Percentiles rank a stretch among this genome's conserved stretches.
Conservation (phyloP, 2,113 vertebrate species). For the Lontra canadensis region DNA sequence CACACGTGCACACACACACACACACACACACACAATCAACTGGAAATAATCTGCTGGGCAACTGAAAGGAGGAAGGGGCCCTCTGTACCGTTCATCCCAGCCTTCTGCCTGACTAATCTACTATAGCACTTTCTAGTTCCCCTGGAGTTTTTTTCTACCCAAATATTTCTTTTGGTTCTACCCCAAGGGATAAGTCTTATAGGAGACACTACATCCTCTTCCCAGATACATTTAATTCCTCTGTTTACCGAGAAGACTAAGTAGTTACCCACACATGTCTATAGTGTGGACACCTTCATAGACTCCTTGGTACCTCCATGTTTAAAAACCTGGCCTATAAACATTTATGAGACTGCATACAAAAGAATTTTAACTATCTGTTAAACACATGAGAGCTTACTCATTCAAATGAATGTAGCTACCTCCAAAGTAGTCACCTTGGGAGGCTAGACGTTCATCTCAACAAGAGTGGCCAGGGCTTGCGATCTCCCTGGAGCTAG, state of each 20-base stretch:
- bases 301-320: neutral
- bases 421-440: slow-evolving; percentile 24
- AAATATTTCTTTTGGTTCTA: slow-evolving; percentile 47
- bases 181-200: slow-evolving; percentile 1
- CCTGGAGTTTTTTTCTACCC: neutral
- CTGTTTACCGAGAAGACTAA: slow-evolving; percentile 4
- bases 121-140: slow-evolving; percentile 12
- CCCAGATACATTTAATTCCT: slow-evolving; percentile 42
- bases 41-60: slow-evolving; percentile 37
- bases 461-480: neutral
- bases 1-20: neutral
- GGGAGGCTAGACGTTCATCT: neutral
- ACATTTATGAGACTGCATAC: slow-evolving; percentile 61
- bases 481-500: neutral
- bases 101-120: slow-evolving; percentile 34
- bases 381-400: slow-evolving; percentile 36
- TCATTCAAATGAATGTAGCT: slow-evolving; percentile 52
- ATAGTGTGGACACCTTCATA: neutral
- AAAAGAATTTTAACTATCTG: slow-evolving; percentile 59
- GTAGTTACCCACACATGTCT: neutral
- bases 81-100: neutral
- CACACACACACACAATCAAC: neutral
- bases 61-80: neutral
- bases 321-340: slow-evolving; percentile 58
- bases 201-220: neutral